Evolutionary conservation across 1,140 invertebrate genomes (phyloP), one percentile per base, ranked within the genome.

Genomic region (Neodiprion pinetum): DNA sequence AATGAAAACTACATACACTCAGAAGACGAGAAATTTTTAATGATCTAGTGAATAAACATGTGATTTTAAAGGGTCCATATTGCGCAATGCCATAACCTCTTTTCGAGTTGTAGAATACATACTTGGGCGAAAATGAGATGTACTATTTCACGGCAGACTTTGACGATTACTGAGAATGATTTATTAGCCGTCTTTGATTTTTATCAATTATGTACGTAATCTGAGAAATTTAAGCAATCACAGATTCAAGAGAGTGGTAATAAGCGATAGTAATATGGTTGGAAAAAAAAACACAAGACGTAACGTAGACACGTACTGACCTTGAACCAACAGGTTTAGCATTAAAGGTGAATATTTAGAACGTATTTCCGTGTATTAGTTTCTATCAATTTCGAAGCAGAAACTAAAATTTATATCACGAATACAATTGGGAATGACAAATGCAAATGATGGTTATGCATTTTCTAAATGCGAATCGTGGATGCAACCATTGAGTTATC

Each of bases 371-470:
- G 11, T 9, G 53, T 7, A 14, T 61, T 61, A 61, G 11, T 61
- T 17, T 4, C 11, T 61, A 61, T 5, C n/a, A 14, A 14, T 61
- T 61, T 61, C 53, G n/a, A 61, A 17, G n/a, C 53, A 61, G 53
- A 17, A 61, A 61, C 53, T 61, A 14, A 61, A 14, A 61, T 40
- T 61, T 61, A 61, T 5, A 61, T 61, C 8, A 23, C 11, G 9
- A 69, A 69, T 14, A 12, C 11, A 14, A 69, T 69, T 23, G n/a
- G 40, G 21, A 12, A 69, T 69, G 67, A 69, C 67, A 69, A 69
- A 69, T 69, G 67, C 67, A 69, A 69, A 69, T 69, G 12, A 69
- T 47, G 67, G 67, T 23, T 11, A 69, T 47, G 40, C 67, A 69
- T 69, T 69, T 69, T 69, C 67, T 47, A 69, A 69, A 69, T 23